Evolutionary conservation across 2,797 vertebrate genomes (phyloP).

Genomic region (Tokudaia muenninki): DNA sequence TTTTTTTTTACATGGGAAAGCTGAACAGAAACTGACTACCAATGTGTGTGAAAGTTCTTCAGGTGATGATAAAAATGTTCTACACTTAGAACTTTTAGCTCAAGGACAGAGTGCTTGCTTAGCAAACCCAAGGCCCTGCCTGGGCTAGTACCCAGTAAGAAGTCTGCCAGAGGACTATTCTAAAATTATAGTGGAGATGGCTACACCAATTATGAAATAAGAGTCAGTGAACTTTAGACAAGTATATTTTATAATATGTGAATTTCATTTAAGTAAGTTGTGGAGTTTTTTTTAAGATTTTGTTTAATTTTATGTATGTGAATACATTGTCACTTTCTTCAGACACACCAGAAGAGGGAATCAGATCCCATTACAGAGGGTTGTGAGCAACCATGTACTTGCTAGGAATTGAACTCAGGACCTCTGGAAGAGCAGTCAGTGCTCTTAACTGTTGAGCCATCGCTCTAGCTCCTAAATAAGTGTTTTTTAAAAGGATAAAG

Average conservation of each 20-base stretch:
- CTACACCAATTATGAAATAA: not conserved
- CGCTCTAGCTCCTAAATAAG: not conserved
- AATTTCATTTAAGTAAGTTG: conserved; percentile 18
- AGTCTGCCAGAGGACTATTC: not conserved
- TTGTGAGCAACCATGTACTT: not conserved
- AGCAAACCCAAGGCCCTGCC: not conserved
- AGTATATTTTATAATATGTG: not conserved
- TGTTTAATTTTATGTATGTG: not conserved
- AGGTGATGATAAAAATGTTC: not conserved
- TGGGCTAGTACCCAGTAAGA: not conserved
- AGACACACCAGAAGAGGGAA: not conserved
- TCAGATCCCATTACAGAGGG: not conserved
- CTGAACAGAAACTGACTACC: not conserved
- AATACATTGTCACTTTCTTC: not conserved
- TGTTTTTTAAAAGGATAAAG: conserved; percentile 20
- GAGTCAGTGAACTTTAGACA: not conserved
- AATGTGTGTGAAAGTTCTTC: not conserved
- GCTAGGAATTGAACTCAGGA: not conserved
- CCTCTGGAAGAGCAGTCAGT: not conserved
- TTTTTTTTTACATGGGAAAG: not conserved
- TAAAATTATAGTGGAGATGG: conserved; percentile 18
- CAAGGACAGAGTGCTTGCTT: not conserved
- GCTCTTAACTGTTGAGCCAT: not conserved
- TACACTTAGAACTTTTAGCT: not conserved
- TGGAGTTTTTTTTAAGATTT: not conserved